A percentile compares a stretch with the other conserved stretches of the same genome.
Evolutionary conservation across 2,113 vertebrate species (phyloP).

Genomic region (Catharus bicknelli): DNA sequence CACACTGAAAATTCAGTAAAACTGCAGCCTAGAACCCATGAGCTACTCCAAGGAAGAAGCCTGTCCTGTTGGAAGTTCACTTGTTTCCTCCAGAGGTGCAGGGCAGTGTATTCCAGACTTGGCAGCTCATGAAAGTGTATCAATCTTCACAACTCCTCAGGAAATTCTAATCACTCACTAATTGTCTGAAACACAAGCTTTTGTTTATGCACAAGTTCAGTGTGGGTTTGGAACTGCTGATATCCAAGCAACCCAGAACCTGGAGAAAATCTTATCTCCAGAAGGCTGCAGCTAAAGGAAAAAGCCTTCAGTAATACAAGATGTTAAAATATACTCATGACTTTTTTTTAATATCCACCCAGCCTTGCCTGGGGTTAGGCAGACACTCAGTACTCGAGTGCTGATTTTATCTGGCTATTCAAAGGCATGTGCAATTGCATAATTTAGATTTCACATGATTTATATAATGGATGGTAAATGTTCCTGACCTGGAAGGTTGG

Average conservation of each 20-base stretch:
- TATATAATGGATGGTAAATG: neutral
- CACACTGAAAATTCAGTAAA: neutral
- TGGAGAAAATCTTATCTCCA: neutral
- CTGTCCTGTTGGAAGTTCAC: rapidly evolving
- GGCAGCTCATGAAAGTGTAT: neutral
- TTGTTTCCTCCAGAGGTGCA: neutral
- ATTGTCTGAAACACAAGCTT: neutral
- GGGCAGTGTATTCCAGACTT: neutral
- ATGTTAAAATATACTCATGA: neutral
- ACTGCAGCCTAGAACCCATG: neutral
- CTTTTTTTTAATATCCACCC: neutral
- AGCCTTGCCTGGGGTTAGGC: neutral
- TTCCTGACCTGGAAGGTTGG: neutral
- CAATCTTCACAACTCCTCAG: neutral
- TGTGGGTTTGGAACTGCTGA: neutral
- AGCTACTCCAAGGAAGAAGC: neutral
- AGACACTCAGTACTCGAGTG: neutral
- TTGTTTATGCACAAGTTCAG: neutral
- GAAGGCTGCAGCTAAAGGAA: neutral
- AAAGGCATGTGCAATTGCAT: neutral
- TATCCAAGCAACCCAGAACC: neutral
- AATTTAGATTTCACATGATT: neutral
- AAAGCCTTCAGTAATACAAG: neutral
- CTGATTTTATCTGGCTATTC: neutral
- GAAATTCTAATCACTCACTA: neutral